Base-by-base conservation (phyloP, 2,888 invertebrate species). In the Agrotis segetum region DNA sequence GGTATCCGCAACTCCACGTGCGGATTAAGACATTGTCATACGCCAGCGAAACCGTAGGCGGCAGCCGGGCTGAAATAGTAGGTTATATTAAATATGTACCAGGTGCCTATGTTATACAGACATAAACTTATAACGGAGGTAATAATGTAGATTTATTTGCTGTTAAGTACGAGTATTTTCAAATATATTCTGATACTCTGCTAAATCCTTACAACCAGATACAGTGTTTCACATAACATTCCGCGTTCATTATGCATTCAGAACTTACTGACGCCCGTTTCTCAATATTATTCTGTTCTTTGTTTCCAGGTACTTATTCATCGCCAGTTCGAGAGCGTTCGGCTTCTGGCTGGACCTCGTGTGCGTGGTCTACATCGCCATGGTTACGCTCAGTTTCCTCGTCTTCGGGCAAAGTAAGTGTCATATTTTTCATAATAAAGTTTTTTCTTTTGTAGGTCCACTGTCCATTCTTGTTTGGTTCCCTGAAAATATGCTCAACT, bases 261-360 rank as follows among this genome's bases (percentile, higher is more conserved):
- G 24, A 21, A 16, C 7, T 4, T 40, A 40, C 40, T 2, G 11
- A 1, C 11, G 11, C 11, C 11, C 40, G 9, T 40, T 9, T 19
- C 49, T 49, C 11, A 19, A 55, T 34, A n/a, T 55, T 29, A 4
- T 55, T 5, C 34, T 6, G 14, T 34, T 6, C 19, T 56, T 34
- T 34, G 6, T 19, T 67, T 90, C 0, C 85, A 96, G 96, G 96
- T 99, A 97, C 90, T 96, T 99, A 87, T 99, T 99, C 92, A 97
- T 99, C 67, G 97, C 98, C 0, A 98, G 98, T 7, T 98, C 98
- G 21, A 97, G 99, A 76, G 99, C 99, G 84, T 99, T 99, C 89
- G 99, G 99, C 0, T 98, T 99, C 88, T 98, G 98, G 97, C 94
- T 99, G 86, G 99, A 99, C 91, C 96, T 98, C 82, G 97, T 99